Base-by-base conservation (phyloP, 2,797 vertebrate genomes). In the Brotula barbata region DNA sequence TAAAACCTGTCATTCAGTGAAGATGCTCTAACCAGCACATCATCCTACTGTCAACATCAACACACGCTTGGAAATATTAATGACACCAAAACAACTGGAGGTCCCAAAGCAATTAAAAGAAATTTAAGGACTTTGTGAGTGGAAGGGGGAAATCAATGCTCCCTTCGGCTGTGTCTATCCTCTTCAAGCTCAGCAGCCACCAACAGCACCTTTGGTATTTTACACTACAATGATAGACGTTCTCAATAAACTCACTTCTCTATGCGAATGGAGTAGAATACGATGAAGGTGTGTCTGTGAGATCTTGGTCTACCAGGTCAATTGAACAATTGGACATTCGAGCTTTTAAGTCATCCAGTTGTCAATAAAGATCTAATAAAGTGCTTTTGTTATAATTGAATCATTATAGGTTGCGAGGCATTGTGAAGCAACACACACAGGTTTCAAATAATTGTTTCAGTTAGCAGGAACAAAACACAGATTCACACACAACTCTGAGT, bases 61-160 rank as follows among this genome's bases (percentile, higher is more conserved):
- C 58, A 61, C 60, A 77, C 34, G 25, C 25, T 56, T 71, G 22
- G 25, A 65, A 17, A 64, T 64, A 71, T 72, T 60, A 73, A 75
- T 71, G 51, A 48, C 48, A 49, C 21, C 41, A 74, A 64, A 70
- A 58, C 46, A 67, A 44, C 45, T 12, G 0, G 44, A 61, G 43
- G 36, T 64, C 68, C 60, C 40, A 44, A 9, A 21, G 34, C 45
- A 75, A 44, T 69, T 60, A 59, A 58, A 77, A 66, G 31, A 70
- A 67, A 71, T 16, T 54, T 28, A 65, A 66, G 47, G 60, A 61
- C 40, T 61, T 55, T 39, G 22, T 34, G 37, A 49, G 13, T 11
- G 20, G 28, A 39, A 3, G 0, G 41, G 0, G 31, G 13, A 53
- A 62, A 80, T 69, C 71, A 67, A 68, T 65, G 43, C 36, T 56